phyloP scores from a whole-genome alignment of 2,113 vertebrate genomes.

The Alaudala cheleensis region DNA sequence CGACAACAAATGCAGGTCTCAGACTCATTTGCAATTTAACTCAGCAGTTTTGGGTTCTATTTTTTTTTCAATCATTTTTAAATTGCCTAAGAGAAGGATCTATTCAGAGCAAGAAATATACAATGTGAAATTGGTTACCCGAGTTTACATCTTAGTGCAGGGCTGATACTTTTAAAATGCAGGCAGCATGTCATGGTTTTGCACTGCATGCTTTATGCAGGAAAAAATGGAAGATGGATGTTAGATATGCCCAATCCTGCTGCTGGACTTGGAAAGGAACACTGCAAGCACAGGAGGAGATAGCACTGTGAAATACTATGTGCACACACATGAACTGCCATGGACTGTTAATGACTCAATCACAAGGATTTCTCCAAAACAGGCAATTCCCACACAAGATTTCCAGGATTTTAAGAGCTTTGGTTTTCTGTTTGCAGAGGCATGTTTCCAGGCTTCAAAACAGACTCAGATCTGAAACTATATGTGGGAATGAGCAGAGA shows the following conservation, averaged over 20 bases:
- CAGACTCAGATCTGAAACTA: not conserved
- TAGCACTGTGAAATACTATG: not conserved
- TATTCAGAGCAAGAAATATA: not conserved
- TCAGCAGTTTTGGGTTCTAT: not conserved
- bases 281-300: not conserved
- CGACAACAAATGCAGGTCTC: not conserved
- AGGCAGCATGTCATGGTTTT: not conserved
- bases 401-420: slow-evolving; percentile 1
- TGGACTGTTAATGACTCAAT: not conserved
- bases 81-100: not conserved
- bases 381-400: not conserved
- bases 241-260: not conserved
- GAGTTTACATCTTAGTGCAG: not conserved
- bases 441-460: slow-evolving; percentile 15
- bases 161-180: not conserved
- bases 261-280: not conserved
- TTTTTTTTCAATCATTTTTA: not conserved
- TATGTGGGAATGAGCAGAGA: slow-evolving; percentile 28
- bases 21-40: not conserved
- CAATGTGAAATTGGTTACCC: not conserved
- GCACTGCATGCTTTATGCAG: not conserved
- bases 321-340: not conserved
- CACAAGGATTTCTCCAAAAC: not conserved
- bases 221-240: not conserved
- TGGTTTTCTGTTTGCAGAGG: slow-evolving; percentile 29